Evolutionary conservation across 1,140 invertebrate species (phyloP), one percentile per base, ranked within the genome.

Genomic region (Cecropterus lyciades): DNA sequence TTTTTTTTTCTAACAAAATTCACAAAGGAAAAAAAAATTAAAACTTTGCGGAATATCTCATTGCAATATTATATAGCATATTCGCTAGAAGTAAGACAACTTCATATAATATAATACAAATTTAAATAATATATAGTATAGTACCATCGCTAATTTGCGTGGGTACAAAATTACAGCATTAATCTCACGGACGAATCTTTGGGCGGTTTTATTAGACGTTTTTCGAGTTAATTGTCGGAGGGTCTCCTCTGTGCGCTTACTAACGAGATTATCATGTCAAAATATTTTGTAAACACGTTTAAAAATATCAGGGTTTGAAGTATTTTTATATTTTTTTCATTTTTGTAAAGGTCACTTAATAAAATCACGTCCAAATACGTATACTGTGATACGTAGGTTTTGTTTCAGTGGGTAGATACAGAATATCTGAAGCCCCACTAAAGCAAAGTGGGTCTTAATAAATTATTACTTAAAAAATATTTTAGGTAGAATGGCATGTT

Each of bases 131-230:
- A 24, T 30, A 42, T 59, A 43, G 42, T n/a, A n/a, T n/a, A 60
- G 33, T 60, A 52, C n/a, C 46, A 51, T 67, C 27, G 33, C 53
- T 67, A 65, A 63, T 68, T 64, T 62, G 60, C 64, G 67, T 71
- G 48, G 65, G 60, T 62, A 43, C 52, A 45, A 48, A 56, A 69
- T 60, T 49, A 63, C 56, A 13, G 9, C 30, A 17, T 30, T 67
- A 64, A 67, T 70, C 45, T 43, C n/a, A 3, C 7, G 40, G 11
- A 9, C 17, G 42, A 57, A 27, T 45, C 17, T 57, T 42, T 57
- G 40, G 40, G n/a, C 24, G 40, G 33, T 59, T 59, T 59, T 27
- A 59, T 46, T 46, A 14, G 20, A 59, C 13, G 20, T 59, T 59
- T 15, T 45, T 16, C 46, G 20, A 14, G 55, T 46, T 59, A 59